These are phyloP conservation scores for Eupithecia tripunctaria DNA, from an alignment of 2,888 invertebrate species.

Conservation along the genomic window DNA sequence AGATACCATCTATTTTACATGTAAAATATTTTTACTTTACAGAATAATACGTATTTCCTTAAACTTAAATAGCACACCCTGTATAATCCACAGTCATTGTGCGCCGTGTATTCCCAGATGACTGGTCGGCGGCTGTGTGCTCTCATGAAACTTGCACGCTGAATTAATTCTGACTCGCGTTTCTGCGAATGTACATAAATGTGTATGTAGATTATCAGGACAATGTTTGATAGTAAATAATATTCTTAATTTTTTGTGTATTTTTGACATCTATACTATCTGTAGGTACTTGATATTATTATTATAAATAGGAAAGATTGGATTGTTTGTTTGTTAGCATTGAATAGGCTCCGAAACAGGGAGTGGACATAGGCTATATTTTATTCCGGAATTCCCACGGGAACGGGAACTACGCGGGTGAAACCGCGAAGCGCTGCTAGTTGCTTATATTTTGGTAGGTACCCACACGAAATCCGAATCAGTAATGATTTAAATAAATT, in stretches of 20 bases:
- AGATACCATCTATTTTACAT: too few relatives aligned
- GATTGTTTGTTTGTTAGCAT: too few relatives aligned
- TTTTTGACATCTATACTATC: not conserved
- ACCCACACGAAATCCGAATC: not conserved
- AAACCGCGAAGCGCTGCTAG: too few relatives aligned
- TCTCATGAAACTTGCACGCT: slow-evolving; percentile 57
- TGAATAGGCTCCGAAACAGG: too few relatives aligned
- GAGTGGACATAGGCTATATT: too few relatives aligned
- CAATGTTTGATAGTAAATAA: slow-evolving; percentile 17
- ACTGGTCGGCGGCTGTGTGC: slow-evolving; percentile 47
- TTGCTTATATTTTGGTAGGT: not conserved
- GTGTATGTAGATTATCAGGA: slow-evolving; percentile 28
- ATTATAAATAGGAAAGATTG: too few relatives aligned
- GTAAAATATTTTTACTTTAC: too few relatives aligned
- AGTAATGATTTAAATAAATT: too few relatives aligned
- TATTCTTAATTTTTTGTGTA: not conserved
- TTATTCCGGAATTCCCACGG: too few relatives aligned
- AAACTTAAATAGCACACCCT: slow-evolving; percentile 21
- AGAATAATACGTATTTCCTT: not conserved
- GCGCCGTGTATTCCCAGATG: slow-evolving; percentile 53
- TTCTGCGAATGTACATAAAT: slow-evolving; percentile 39
- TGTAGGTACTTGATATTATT: too few relatives aligned
- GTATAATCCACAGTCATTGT: slow-evolving; percentile 47
- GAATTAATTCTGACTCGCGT: slow-evolving; percentile 51
- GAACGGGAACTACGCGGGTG: too few relatives aligned